Conservation (phyloP, 2,888 invertebrate genomes). For the Apamea epomidion region DNA sequence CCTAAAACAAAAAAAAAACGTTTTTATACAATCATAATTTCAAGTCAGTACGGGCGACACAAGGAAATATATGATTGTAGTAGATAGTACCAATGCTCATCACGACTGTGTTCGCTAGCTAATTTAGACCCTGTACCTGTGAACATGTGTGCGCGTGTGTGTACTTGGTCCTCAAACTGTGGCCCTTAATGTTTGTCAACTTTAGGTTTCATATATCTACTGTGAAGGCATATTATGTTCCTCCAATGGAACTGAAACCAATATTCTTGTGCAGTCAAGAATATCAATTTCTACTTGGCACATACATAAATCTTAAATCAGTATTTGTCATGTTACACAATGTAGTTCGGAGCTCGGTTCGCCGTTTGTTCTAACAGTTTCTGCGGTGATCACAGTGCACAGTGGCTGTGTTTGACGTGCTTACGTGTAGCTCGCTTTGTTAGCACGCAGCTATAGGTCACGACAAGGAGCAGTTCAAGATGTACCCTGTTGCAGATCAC, state of each 20-base stretch:
- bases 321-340: constrained; percentile 22
- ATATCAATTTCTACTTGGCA: background rate
- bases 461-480: constrained; percentile 5
- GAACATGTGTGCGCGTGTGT: too few species aligned
- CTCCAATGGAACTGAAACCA: background rate
- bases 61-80: background rate
- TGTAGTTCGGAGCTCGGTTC: constrained; percentile 16
- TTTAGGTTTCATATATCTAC: background rate
- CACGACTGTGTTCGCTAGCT: background rate
- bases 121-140: background rate
- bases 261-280: background rate
- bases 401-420: constrained; percentile 48
- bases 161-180: background rate
- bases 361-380: constrained; percentile 23
- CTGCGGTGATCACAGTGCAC: constrained; percentile 8
- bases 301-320: background rate
- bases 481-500: constrained; percentile 8
- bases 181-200: background rate
- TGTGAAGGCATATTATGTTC: constrained; percentile 13
- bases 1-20: background rate
- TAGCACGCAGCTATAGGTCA: constrained; percentile 2
- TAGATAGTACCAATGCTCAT: background rate
- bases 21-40: background rate
- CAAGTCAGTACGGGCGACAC: background rate
- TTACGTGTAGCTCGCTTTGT: constrained; percentile 29